These are phyloP conservation scores for Prunella himalayana DNA, from an alignment of 2,113 vertebrate genomes.

Conservation along the genomic window DNA sequence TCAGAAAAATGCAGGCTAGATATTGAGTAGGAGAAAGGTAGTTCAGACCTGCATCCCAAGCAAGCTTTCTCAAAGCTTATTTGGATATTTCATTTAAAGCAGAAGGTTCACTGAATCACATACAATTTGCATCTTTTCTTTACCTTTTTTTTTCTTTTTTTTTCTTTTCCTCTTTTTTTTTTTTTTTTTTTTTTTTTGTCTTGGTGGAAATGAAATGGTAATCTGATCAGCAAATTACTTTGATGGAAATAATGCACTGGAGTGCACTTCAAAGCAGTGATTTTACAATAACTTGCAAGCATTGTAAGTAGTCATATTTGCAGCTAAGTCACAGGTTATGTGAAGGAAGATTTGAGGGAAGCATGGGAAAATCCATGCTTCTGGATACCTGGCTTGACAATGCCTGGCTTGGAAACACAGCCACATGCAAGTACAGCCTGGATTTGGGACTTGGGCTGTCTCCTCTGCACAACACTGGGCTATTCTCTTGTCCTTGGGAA, in stretches of 20 bases:
- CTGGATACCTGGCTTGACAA: background rate
- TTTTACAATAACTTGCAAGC: background rate
- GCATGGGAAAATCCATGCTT: background rate
- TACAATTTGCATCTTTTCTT: background rate
- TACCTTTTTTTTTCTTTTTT: background rate
- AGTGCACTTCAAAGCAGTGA: background rate
- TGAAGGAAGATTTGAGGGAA: background rate
- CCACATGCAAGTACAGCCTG: accelerated
- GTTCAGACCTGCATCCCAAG: background rate
- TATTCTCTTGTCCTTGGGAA: background rate
- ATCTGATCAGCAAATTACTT: background rate
- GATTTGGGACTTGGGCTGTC: background rate
- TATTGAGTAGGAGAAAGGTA: background rate
- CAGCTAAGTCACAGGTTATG: background rate
- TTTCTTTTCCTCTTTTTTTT: no score
- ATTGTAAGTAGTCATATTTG: background rate
- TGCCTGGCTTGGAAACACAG: background rate
- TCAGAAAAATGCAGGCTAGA: background rate
- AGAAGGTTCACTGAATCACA: background rate
- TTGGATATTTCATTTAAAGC: background rate
- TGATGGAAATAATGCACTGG: background rate
- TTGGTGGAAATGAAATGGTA: background rate
- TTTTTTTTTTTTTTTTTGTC: background rate
- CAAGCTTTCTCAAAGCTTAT: background rate
- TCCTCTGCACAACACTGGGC: background rate